Base-by-base conservation (phyloP, 2,113 vertebrate genomes). In the Bubo blakistoni region DNA sequence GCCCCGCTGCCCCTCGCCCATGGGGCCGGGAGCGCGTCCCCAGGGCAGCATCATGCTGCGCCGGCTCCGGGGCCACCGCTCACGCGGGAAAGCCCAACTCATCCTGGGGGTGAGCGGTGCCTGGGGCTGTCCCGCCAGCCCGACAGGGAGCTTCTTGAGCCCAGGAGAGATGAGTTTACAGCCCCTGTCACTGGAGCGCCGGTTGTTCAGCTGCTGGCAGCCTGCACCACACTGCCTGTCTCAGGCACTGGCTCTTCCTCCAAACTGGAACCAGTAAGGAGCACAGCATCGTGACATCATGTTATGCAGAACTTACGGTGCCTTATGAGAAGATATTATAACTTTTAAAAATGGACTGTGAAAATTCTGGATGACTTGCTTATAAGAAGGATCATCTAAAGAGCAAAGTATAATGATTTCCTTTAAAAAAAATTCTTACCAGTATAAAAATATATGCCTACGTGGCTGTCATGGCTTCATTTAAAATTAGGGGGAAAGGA, bases 41-140 rank as follows among this genome's bases (percentile, higher is more conserved):
- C 84, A 79, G 80, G 30, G 92, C 78, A 26, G 86, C 38, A 82
- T 81, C 80, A 62, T 81, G 38, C 96, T 5, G 40, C 40, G 7
- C 44, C 96, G 98, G 97, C 98, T 98, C 98, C 98, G 98, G 95
- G 96, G 95, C 96, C 96, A 87, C 92, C 81, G 94, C 97, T 98
- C 95, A 94, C 98, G 80, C 59, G 96, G 92, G 83, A 92, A 52
- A 96, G 98, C 93, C 95, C 98, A 98, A 99, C 98, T 98, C 98
- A 98, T 98, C 98, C 98, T 91, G 61, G 86, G 67, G 65, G 97
- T 98, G 98, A 92, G 89, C 96, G 83, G 96, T 96, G 96, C 95
- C 98, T 97, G 93, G 92, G 95, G 44, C 44, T 18, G 16, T 46
- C 44, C 44, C 17, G 7, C 40, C 40, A 12, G 40, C 40, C 40